These are phyloP conservation scores for Corticium candelabrum DNA, from an alignment of 37 sponge, comb jelly and placozoan species.

Conservation along the genomic window DNA sequence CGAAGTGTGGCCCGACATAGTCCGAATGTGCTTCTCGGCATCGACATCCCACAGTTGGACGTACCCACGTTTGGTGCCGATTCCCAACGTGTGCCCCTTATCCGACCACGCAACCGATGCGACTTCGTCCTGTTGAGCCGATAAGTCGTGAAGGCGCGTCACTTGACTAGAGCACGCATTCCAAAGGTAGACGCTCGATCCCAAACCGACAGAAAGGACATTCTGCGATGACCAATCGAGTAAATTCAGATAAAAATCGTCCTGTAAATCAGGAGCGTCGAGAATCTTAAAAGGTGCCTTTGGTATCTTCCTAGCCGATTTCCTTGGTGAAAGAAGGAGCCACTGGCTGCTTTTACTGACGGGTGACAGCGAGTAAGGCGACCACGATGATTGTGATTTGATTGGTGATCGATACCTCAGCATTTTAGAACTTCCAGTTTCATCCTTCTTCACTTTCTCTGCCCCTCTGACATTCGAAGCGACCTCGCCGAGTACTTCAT, in stretches of 20 bases:
- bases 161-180: conserved; percentile 32
- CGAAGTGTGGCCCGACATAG: background rate
- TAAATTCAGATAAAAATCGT: conserved; percentile 39
- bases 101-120: conserved; percentile 29
- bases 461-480: background rate
- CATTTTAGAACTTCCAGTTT: background rate
- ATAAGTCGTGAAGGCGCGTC: conserved; percentile 21
- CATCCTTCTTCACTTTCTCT: background rate
- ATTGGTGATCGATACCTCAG: background rate
- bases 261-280: conserved; percentile 45
- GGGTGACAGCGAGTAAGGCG: background rate
- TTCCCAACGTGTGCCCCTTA: conserved; percentile 10
- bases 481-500: background rate
- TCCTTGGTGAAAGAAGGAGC: background rate
- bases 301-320: conserved; percentile 42
- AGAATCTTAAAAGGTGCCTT: conserved; percentile 30
- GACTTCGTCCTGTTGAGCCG: conserved; percentile 24
- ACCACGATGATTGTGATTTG: background rate
- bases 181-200: conserved; percentile 33
- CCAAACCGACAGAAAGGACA: conserved; percentile 29
- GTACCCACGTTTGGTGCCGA: background rate
- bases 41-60: conserved; percentile 11
- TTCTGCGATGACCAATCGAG: conserved; percentile 33
- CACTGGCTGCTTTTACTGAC: background rate
- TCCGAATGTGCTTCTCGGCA: background rate